A percentile compares a stretch with the other conserved stretches of the same genome.
These are phyloP conservation scores for Ailurus styani DNA, from an alignment of 2,113 vertebrate genomes.

Conservation along the genomic window DNA sequence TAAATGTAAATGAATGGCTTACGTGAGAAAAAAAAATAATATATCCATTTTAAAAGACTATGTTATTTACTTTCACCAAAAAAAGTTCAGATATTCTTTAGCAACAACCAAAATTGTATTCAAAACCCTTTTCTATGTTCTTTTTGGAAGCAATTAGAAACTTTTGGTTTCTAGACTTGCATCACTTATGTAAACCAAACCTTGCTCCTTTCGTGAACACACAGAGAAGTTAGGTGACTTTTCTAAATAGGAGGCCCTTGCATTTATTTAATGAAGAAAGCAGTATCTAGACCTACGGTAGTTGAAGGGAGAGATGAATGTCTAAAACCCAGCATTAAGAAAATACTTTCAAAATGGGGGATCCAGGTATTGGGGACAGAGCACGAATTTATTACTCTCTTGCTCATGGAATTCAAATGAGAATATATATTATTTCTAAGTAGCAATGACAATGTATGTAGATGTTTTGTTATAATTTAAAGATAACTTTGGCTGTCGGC, in stretches of 20 bases:
- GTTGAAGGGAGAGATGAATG: neutral
- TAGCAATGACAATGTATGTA: neutral
- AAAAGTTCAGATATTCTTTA: neutral
- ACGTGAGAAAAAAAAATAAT: neutral
- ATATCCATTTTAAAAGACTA: neutral
- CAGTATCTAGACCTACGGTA: neutral
- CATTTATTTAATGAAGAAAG: neutral
- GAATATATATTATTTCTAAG: neutral
- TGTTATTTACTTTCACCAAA: slow-evolving; percentile 8
- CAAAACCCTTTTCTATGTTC: neutral
- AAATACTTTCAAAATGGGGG: neutral
- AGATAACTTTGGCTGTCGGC: neutral
- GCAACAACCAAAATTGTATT: neutral
- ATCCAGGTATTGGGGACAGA: neutral
- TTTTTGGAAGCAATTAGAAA: neutral
- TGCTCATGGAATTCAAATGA: neutral
- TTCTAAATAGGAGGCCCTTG: neutral
- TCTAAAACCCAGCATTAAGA: neutral
- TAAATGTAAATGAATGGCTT: neutral
- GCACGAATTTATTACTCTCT: neutral
- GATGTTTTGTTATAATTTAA: neutral
- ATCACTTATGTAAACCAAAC: neutral
- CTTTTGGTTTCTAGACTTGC: neutral
- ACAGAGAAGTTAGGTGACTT: neutral
- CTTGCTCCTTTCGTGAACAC: neutral